Base-by-base conservation (phyloP, 2,888 invertebrate genomes). In the Cremastobaeus sp. region DNA sequence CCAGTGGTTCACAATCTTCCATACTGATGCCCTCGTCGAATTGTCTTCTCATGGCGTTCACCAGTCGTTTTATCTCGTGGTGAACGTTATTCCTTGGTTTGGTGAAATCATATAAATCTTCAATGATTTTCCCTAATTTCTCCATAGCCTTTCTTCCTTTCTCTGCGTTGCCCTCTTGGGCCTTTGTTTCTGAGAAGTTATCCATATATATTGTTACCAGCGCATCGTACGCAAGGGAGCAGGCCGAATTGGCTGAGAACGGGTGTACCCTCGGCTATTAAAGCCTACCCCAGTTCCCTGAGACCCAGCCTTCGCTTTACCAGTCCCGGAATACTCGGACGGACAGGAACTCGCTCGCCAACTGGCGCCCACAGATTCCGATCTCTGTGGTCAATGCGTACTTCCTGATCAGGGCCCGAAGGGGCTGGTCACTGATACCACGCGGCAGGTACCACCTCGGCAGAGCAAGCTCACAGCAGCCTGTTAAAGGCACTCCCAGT, bases 171-270 rank as follows among this genome's bases (percentile, higher is more conserved):
- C 8, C 18, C 17, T 41, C 20, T 14, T 37, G 14, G 2, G 11
- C 12, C 14, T n/a, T 12, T 21, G 4, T 25, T 2, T 25, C 8
- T 4, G 6, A 21, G 3, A 11, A 25, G 1, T 20, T 12, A 25
- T 15, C 12, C 11, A 21, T 25, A 25, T 6, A 20, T 25, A 25
- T 45, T 32, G 6, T 52, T 11, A n/a, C 48, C 60, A 60, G 48
- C 66, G 57, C 66, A 37, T 66, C 66, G 57, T 66, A 20, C 32
- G 48, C 48, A 55, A 32, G 32, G 57, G 57, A 21, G 47, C 34
- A 48, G 64, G 54, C 34, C 25, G 68, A 35, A 50, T 50, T 45
- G 32, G 41, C 20, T 41, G 41, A 21, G 62, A 50, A 20, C 50
- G 50, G 41, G 62, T 62, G 20, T 41, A 69, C 52, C 59, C 59